phyloP scores from a whole-genome alignment of 1,140 invertebrate genomes.

The Anoplophora glabripennis region DNA sequence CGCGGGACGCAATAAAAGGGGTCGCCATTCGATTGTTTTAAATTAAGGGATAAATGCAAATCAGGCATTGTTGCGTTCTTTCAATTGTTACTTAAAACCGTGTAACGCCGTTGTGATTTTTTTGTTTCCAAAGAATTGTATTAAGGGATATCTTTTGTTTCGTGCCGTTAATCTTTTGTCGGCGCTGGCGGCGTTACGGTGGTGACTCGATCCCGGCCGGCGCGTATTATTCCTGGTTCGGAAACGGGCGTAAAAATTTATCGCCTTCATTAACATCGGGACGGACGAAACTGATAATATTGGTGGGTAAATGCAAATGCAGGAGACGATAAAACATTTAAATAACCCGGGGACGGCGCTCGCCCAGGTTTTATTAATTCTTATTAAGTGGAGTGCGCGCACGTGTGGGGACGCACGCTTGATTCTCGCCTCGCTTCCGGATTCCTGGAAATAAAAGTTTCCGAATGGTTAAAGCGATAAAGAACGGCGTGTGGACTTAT shows the following conservation, averaged over 20 bases:
- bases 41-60: conserved; percentile 31
- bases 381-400: too few relatives aligned
- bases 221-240: conserved; percentile 19
- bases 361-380: too few relatives aligned
- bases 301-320: conserved; percentile 19
- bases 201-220: conserved; percentile 13
- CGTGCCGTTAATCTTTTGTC: conserved; percentile 25
- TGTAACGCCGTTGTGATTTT: conserved; percentile 18
- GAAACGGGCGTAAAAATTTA: conserved; percentile 30
- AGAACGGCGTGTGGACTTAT: too few relatives aligned
- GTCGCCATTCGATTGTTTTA: conserved; percentile 27
- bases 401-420: too few relatives aligned
- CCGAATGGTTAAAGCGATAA: too few relatives aligned
- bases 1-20: conserved; percentile 10
- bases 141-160: conserved; percentile 32
- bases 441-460: too few relatives aligned
- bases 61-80: conserved; percentile 33
- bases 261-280: conserved; percentile 25
- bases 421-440: too few relatives aligned
- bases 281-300: conserved; percentile 17
- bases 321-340: conserved; percentile 12
- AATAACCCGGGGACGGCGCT: too few relatives aligned
- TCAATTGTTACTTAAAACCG: conserved; percentile 25
- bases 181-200: conserved; percentile 16
- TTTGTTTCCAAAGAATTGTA: conserved; percentile 24